A percentile compares a stretch with the other conserved stretches of the same genome.
These are phyloP conservation scores for Heliothis subflexa DNA, from an alignment of 1,140 invertebrate species.

Conservation along the genomic window DNA sequence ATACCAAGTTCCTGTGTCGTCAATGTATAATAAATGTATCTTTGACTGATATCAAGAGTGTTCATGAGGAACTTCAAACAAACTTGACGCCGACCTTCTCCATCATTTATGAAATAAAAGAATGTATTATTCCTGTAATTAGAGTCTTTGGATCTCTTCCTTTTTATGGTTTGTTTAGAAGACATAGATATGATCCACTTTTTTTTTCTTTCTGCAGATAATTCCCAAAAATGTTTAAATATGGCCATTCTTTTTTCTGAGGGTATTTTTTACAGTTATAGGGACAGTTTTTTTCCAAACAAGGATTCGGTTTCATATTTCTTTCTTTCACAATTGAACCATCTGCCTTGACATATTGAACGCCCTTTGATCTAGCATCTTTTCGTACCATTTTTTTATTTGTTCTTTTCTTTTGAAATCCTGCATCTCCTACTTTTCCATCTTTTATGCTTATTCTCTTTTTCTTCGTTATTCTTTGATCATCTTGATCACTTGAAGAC, in stretches of 20 bases:
- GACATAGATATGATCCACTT: conserved; percentile 36
- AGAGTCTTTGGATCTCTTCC: conserved; percentile 40
- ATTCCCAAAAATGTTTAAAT: conserved; percentile 46
- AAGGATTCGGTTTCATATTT: conserved; percentile 49
- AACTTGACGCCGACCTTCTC: conserved; percentile 49
- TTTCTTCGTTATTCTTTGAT: not conserved
- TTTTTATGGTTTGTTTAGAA: conserved; percentile 35
- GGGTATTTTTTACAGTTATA: conserved; percentile 36
- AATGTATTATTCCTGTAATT: conserved; percentile 22
- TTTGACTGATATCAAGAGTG: conserved; percentile 52
- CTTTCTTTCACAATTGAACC: conserved; percentile 43
- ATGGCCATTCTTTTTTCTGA: conserved; percentile 27
- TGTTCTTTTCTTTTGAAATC: conserved; percentile 38
- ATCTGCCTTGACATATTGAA: conserved; percentile 46
- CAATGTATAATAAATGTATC: conserved; percentile 15
- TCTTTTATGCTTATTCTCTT: conserved; percentile 25
- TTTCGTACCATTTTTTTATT: conserved; percentile 51
- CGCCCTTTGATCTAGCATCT: conserved; percentile 42
- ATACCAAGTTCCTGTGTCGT: conserved; percentile 4
- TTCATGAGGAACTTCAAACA: conserved; percentile 52
- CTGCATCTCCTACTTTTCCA: conserved; percentile 39
- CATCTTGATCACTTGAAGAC: not conserved
- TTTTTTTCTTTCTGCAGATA: conserved; percentile 38
- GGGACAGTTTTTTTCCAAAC: conserved; percentile 41
- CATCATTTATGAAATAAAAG: conserved; percentile 53